Conservation (phyloP, 30 jellyfish, hydroid and myxozoan species). For the Aurelia aurita complex sp. Pacific region DNA sequence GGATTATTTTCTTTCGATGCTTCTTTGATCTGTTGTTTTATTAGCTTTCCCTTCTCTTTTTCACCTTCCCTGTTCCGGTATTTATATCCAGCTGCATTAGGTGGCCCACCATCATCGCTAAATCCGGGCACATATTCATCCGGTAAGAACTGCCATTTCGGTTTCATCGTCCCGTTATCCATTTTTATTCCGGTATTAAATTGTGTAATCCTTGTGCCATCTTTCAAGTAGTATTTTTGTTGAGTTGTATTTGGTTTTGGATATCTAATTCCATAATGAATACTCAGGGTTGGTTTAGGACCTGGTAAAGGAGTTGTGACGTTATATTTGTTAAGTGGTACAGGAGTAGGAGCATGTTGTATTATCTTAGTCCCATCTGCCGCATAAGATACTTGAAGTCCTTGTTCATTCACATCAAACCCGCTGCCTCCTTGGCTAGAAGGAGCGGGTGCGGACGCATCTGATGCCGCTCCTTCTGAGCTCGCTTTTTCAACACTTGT, state of each 20-base stretch:
- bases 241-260: conserved; percentile 76
- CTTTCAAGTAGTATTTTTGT: conserved; percentile 6
- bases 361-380: conserved; percentile 76
- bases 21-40: conserved; percentile 51
- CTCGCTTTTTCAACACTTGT: too few relatives aligned
- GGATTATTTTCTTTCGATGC: conserved; percentile 63
- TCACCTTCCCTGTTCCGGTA: conserved; percentile 71
- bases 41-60: conserved; percentile 51
- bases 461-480: neutral
- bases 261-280: conserved; percentile 39
- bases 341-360: conserved; percentile 64
- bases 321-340: conserved; percentile 44
- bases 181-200: conserved; percentile 69
- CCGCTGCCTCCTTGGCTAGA: neutral
- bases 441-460: neutral
- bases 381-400: conserved; percentile 49
- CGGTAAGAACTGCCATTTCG: conserved; percentile 53
- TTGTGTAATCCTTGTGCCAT: conserved; percentile 77
- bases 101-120: conserved; percentile 57
- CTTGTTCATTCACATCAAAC: conserved; percentile 11
- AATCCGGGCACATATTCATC: conserved; percentile 73
- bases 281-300: conserved; percentile 29
- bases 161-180: conserved; percentile 56
- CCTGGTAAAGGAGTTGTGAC: conserved; percentile 56
- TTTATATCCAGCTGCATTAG: conserved; percentile 82